Evolutionary conservation across 2,888 invertebrate species (phyloP).

Genomic region (Hydroisotoma schaefferi): DNA sequence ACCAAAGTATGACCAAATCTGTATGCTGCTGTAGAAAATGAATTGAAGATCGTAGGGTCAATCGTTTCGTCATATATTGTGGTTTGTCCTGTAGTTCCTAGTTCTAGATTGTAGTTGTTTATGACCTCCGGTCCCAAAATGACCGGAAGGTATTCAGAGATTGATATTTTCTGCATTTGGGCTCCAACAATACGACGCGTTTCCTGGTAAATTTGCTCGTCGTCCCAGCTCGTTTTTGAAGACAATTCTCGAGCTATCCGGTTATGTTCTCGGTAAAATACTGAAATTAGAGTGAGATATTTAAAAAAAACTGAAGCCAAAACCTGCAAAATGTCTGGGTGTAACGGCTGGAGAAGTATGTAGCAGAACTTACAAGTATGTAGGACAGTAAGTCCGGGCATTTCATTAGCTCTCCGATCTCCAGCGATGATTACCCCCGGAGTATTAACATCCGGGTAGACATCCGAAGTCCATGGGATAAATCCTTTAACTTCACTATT

Average conservation of each 20-base stretch:
- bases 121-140: slow-evolving; percentile 29
- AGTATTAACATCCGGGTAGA: slow-evolving; percentile 14
- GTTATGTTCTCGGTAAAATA: slow-evolving; percentile 46
- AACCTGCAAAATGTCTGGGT: slow-evolving; percentile 20
- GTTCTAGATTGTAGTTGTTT: slow-evolving; percentile 2
- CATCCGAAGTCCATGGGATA: slow-evolving; percentile 24
- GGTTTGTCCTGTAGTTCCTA: background rate
- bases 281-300: slow-evolving; percentile 13
- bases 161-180: slow-evolving; percentile 35
- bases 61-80: slow-evolving; percentile 21
- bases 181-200: slow-evolving; percentile 31
- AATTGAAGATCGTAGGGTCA: slow-evolving; percentile 35
- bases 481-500: slow-evolving; percentile 25
- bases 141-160: slow-evolving; percentile 40
- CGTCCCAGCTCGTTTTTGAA: slow-evolving; percentile 19
- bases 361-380: slow-evolving; percentile 34
- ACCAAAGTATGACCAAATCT: slow-evolving; percentile 42
- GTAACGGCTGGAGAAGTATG: no score
- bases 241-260: slow-evolving; percentile 35
- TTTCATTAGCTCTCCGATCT: slow-evolving; percentile 45
- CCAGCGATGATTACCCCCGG: slow-evolving; percentile 41
- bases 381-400: slow-evolving; percentile 41
- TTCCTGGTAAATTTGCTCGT: slow-evolving; percentile 44
- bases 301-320: background rate
- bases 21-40: slow-evolving; percentile 44